phyloP scores from a whole-genome alignment of 2,797 vertebrate species.

The Silurus lanzhouensis region DNA sequence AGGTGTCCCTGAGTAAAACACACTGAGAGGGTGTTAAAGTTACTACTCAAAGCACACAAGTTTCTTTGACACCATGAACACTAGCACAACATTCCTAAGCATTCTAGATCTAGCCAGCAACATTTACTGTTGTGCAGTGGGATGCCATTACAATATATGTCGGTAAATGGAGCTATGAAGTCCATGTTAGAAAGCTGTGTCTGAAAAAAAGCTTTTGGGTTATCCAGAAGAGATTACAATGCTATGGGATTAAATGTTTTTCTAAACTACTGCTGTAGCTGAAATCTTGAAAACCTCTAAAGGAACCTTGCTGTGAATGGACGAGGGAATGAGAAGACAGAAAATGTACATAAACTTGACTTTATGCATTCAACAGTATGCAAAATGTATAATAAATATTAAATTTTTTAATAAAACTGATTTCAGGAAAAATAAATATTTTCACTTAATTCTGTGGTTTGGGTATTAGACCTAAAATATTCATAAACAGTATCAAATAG shows the following conservation, averaged over 20 bases:
- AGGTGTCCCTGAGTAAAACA: slow-evolving; percentile 51
- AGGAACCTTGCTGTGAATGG: not conserved
- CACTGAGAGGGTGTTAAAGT: slow-evolving; percentile 50
- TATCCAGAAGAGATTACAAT: not conserved
- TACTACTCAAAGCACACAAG: slow-evolving; percentile 37
- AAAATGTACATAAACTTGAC: not conserved
- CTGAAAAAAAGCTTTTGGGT: not conserved
- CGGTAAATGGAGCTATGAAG: not conserved
- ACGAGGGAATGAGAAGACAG: not conserved
- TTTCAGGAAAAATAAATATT: not conserved
- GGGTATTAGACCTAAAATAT: not conserved
- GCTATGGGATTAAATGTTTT: not conserved
- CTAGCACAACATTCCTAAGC: not conserved
- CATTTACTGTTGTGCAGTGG: not conserved
- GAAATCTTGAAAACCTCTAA: not conserved
- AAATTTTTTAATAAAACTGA: not conserved
- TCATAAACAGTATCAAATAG: not conserved
- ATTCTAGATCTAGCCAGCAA: not conserved
- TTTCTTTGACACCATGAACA: not conserved
- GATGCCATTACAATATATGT: slow-evolving; percentile 2
- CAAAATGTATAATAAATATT: not conserved
- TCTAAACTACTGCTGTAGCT: not conserved
- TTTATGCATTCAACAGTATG: not conserved
- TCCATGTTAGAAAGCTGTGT: not conserved
- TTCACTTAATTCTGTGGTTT: not conserved